These are phyloP conservation scores for Eriocheir sinensis DNA, from an alignment of 1,140 invertebrate species.

Conservation along the genomic window DNA sequence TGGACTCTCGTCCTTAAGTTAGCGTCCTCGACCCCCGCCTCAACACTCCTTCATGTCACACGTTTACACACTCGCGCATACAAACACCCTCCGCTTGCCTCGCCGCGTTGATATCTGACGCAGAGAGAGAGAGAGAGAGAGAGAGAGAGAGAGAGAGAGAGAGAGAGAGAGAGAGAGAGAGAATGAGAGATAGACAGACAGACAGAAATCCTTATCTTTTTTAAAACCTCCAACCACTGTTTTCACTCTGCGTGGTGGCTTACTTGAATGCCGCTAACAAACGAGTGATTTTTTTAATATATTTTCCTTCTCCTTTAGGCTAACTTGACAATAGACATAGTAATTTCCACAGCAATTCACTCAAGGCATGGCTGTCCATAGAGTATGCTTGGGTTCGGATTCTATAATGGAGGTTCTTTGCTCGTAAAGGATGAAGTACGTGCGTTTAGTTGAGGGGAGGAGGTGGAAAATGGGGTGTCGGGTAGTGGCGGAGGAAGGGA, in stretches of 20 bases:
- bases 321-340: too few relatives aligned
- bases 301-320: too few relatives aligned
- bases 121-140: not conserved
- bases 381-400: too few relatives aligned
- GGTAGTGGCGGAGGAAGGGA: not conserved
- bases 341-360: too few relatives aligned
- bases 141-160: not conserved
- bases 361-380: too few relatives aligned
- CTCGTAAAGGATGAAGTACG: too few relatives aligned
- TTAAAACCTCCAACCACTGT: not conserved
- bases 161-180: not conserved
- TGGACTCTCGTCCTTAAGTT: not conserved
- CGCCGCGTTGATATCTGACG: not conserved
- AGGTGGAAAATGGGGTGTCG: not conserved
- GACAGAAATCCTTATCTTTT: not conserved
- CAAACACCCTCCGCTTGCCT: not conserved
- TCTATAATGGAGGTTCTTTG: too few relatives aligned
- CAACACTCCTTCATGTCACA: slow-evolving; percentile 28
- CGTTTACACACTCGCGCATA: slow-evolving; percentile 12
- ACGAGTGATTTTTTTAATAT: too few relatives aligned
- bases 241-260: too few relatives aligned
- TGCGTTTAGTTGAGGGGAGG: slow-evolving; percentile 14
- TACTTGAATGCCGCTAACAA: too few relatives aligned
- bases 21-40: not conserved
- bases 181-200: not conserved